These are phyloP conservation scores for Sinella curviseta DNA, from an alignment of 1,140 invertebrate species.

Conservation along the genomic window DNA sequence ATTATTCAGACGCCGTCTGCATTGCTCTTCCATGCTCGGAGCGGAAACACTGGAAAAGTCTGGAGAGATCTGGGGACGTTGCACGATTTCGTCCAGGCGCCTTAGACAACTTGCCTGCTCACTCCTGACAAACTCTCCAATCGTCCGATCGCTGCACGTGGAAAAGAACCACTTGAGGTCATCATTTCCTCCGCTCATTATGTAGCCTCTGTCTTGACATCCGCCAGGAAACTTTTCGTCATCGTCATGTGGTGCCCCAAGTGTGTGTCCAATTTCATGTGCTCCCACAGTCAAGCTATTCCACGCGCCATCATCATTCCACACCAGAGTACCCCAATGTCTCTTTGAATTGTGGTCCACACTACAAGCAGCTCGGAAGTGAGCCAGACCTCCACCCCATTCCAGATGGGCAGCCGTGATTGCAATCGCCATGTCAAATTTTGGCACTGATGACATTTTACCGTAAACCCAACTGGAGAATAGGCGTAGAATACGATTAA, in stretches of 20 bases:
- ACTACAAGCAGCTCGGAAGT: constrained; percentile 14
- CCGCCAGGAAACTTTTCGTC: constrained; percentile 11
- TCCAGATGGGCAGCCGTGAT: constrained; percentile 26
- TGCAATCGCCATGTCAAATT: constrained; percentile 28
- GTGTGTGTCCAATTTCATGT: constrained; percentile 34
- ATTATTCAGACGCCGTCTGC: constrained; percentile 8
- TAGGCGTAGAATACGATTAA: constrained; percentile 15
- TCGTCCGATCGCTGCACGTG: constrained; percentile 21
- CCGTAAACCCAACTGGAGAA: constrained; percentile 28
- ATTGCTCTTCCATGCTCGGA: constrained; percentile 29
- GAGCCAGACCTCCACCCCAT: constrained; percentile 35
- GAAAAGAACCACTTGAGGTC: constrained; percentile 23
- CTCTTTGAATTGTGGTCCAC: not conserved
- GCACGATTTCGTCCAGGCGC: not conserved
- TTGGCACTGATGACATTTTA: not conserved
- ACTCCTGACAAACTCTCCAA: constrained; percentile 20
- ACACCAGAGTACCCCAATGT: constrained; percentile 1
- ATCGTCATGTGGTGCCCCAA: constrained; percentile 37
- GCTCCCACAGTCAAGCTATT: constrained; percentile 28
- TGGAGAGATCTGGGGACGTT: not conserved
- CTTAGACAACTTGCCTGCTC: constrained; percentile 8
- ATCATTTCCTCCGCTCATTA: constrained; percentile 29
- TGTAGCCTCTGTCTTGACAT: constrained; percentile 1
- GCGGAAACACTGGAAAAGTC: not conserved
- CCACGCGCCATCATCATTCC: constrained; percentile 28